A percentile compares a stretch with the other conserved stretches of the same genome.
Conservation (phyloP, 2,797 vertebrate species). For the Poecilia gillii region DNA sequence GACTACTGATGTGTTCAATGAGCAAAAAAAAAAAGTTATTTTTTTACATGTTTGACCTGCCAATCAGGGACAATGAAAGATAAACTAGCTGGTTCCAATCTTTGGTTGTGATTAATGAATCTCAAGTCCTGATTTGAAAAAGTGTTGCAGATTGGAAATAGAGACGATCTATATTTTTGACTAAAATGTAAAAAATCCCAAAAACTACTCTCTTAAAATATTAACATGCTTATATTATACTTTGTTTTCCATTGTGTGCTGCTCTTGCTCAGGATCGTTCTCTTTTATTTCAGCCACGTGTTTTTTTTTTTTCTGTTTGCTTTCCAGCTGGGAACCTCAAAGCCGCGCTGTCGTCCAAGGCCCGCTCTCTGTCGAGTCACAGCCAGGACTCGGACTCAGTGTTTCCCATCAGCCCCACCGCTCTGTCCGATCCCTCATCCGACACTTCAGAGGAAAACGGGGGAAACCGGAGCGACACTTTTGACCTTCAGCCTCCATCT, state of each 20-base stretch:
- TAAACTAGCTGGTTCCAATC: background rate
- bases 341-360: constrained; percentile 74
- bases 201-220: background rate
- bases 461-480: constrained; percentile 27
- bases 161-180: background rate
- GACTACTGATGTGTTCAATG: background rate
- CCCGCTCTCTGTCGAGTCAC: constrained; percentile 49
- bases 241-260: background rate
- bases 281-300: background rate
- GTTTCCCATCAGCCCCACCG: constrained; percentile 27
- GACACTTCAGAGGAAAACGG: constrained; percentile 31
- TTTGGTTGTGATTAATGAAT: background rate
- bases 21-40: background rate
- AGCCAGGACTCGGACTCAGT: constrained; percentile 63
- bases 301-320: constrained; percentile 6
- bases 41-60: background rate
- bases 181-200: background rate
- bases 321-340: constrained; percentile 87
- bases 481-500: constrained; percentile 30
- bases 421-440: constrained; percentile 29
- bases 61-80: background rate
- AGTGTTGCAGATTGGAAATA: background rate
- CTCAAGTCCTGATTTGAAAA: background rate
- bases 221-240: background rate
- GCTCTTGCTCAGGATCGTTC: background rate